phyloP scores from a whole-genome alignment of 2,797 vertebrate species.

The Coranthus polyacanthus region DNA sequence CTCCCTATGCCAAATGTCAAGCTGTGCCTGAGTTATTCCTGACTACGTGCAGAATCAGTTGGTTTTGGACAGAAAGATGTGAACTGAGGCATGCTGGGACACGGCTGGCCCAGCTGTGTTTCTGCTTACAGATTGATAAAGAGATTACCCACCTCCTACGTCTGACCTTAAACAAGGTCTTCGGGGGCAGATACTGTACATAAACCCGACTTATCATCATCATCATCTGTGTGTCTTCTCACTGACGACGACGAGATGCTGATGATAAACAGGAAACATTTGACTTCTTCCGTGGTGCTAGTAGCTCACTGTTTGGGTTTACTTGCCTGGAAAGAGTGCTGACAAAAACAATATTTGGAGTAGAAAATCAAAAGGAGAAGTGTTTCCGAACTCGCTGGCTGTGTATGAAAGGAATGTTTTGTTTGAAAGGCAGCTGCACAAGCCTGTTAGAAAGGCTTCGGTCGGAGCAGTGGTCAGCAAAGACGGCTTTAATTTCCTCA shows the following conservation, averaged over 20 bases:
- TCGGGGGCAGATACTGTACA: slow-evolving; percentile 29
- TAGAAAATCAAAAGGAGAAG: slow-evolving; percentile 17
- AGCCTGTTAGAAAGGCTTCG: slow-evolving; percentile 13
- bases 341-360: slow-evolving; percentile 43
- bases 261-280: slow-evolving; percentile 15
- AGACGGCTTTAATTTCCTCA: slow-evolving; percentile 47
- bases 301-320: slow-evolving; percentile 2
- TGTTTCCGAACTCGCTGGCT: slow-evolving; percentile 9
- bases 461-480: slow-evolving; percentile 29
- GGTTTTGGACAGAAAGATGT: slow-evolving; percentile 73
- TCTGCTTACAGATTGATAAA: slow-evolving; percentile 68
- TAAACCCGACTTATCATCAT: slow-evolving; percentile 7
- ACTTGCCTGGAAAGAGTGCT: not conserved
- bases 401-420: slow-evolving; percentile 17
- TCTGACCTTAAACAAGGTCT: slow-evolving; percentile 66
- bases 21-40: slow-evolving; percentile 77
- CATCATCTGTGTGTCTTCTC: slow-evolving; percentile 21
- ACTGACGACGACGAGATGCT: not conserved
- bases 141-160: slow-evolving; percentile 60
- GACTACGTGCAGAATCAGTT: slow-evolving; percentile 75
- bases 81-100: slow-evolving; percentile 71
- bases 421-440: slow-evolving; percentile 28
- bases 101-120: slow-evolving; percentile 63
- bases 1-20: slow-evolving; percentile 81
- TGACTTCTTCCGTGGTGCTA: not conserved